Base-by-base conservation (phyloP, 2,797 vertebrate species). In the Choloepus didactylus region DNA sequence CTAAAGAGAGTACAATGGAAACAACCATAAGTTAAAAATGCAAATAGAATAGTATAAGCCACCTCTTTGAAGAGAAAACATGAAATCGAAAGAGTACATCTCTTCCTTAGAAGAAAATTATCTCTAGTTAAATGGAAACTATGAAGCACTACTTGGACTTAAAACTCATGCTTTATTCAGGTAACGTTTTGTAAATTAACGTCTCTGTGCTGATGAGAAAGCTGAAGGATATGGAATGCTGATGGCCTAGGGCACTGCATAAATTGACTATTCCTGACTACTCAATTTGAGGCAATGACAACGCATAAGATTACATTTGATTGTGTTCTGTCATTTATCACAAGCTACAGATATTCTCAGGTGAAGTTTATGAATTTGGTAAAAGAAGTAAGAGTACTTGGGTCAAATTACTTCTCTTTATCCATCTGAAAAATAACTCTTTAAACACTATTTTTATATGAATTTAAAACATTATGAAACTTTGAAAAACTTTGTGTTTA, bases 301-400 rank as follows among this genome's bases (percentile, higher is more conserved):
- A 79, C 64, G 97, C 76, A 64, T 46, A 73, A 49, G n/a, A 94
- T 89, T 87, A 89, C 72, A 87, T 87, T 81, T 84, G 41, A 88
- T 8, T 27, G 66, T 76, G 44, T 79, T 95, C 62, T 90, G 35
- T 66, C 73, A 83, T 83, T 92, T 93, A 67, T 84, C 49, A 54
- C 67, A 91, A 85, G 56, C 54, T 86, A 49, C 16, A 76, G 41
- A 88, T 75, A 49, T 86, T 77, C 86, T 90, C 46, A 38, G 51
- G 3, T 46, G 25, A 95, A n/a, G 83, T 92, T 95, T 91, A 49
- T 41, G 27, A 93, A 77, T 70, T 73, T 44, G 67, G 0, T 18
- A n/a, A 23, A 64, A 93, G 77, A 81, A 6, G 15, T 31, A 72
- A 75, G 35, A 11, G 3, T 6, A 23, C 77, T 87, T 29, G 23